These are phyloP conservation scores for Illadopsis cleaveri DNA, from an alignment of 2,113 vertebrate species.

Conservation along the genomic window DNA sequence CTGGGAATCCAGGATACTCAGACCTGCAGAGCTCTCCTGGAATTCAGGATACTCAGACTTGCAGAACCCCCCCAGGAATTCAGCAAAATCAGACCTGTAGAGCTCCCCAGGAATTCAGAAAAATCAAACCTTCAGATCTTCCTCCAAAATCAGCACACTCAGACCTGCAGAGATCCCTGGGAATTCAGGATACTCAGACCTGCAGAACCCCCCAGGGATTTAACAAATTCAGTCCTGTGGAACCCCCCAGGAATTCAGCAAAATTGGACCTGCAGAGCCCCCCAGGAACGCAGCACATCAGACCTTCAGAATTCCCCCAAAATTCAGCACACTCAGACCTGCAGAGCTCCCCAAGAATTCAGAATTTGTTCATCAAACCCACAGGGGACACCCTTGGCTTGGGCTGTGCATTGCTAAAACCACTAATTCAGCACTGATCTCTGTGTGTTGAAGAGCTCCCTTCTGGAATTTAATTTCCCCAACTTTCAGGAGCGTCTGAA, in stretches of 20 bases:
- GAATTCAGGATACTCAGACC: not conserved
- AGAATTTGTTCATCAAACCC: not conserved
- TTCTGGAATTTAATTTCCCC: not conserved
- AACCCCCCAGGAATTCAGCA: accelerated
- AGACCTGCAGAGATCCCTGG: accelerated
- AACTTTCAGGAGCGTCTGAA: not conserved
- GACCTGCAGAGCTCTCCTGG: accelerated
- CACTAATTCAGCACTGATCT: not conserved
- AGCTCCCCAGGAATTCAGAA: accelerated
- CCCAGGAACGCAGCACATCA: not conserved
- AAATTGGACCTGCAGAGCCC: accelerated
- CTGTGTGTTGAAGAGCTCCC: not conserved
- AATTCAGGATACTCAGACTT: accelerated
- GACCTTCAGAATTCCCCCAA: not conserved
- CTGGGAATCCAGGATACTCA: too few relatives aligned
- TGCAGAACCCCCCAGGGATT: not conserved
- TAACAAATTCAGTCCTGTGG: not conserved
- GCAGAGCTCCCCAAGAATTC: not conserved
- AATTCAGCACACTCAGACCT: not conserved
- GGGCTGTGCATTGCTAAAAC: not conserved
- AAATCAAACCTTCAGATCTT: too few relatives aligned
- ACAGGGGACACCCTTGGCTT: accelerated
- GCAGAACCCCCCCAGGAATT: accelerated
- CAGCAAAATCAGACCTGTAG: too few relatives aligned
- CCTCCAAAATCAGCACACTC: accelerated